These are phyloP conservation scores for Sebastes hubbsi DNA, from an alignment of 2,797 vertebrate species.

Conservation along the genomic window DNA sequence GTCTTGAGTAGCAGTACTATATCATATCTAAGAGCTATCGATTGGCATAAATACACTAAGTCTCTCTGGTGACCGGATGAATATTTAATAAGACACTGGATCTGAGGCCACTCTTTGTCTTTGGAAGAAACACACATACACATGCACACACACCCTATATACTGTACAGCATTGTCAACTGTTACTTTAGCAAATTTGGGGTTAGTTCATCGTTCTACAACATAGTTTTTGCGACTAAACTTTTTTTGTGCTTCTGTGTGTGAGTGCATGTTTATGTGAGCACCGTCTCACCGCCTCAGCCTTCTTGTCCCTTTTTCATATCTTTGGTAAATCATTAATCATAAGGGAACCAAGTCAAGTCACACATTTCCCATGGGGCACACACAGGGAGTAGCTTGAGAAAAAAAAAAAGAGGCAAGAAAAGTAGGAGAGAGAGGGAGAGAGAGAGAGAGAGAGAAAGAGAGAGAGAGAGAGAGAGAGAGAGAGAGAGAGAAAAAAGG, in stretches of 20 bases:
- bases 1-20: slow-evolving; percentile 72
- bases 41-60: slow-evolving; percentile 83
- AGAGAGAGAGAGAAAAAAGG: background rate
- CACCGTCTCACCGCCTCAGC: slow-evolving; percentile 27
- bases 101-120: slow-evolving; percentile 69
- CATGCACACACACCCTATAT: background rate
- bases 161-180: slow-evolving; percentile 8
- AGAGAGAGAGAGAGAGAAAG: background rate
- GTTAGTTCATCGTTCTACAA: slow-evolving; percentile 16
- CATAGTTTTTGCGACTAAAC: slow-evolving; percentile 37
- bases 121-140: slow-evolving; percentile 38
- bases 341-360: slow-evolving; percentile 74
- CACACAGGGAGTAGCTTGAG: slow-evolving; percentile 35
- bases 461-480: too few relatives aligned
- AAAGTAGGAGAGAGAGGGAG: slow-evolving; percentile 18
- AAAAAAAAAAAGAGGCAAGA: slow-evolving; percentile 9
- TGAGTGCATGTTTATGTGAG: slow-evolving; percentile 39
- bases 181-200: slow-evolving; percentile 9
- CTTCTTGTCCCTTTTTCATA: slow-evolving; percentile 58
- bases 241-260: slow-evolving; percentile 21
- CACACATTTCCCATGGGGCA: slow-evolving; percentile 63
- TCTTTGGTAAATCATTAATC: slow-evolving; percentile 73
- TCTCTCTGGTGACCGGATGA: slow-evolving; percentile 81
- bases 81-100: slow-evolving; percentile 86
- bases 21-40: slow-evolving; percentile 91